These are phyloP conservation scores for Lithophane socia DNA, from an alignment of 2,888 invertebrate genomes.

Conservation along the genomic window DNA sequence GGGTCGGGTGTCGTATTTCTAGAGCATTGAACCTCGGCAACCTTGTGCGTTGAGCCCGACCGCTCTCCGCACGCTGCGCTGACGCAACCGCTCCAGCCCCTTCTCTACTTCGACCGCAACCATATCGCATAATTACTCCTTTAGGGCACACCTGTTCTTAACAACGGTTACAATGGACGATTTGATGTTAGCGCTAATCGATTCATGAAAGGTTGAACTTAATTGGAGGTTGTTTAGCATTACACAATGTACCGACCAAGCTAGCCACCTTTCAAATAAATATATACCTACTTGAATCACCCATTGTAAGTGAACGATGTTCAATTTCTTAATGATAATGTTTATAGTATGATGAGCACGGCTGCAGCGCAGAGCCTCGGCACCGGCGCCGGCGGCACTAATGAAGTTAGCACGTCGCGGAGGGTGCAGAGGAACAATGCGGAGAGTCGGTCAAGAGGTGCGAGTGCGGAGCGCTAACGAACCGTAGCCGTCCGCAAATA, in stretches of 20 bases:
- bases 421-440: slow-evolving; percentile 74
- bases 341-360: slow-evolving; percentile 32
- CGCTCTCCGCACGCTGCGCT: slow-evolving; percentile 88
- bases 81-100: slow-evolving; percentile 89
- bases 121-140: slow-evolving; percentile 88
- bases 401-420: slow-evolving; percentile 71
- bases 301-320: slow-evolving; percentile 58
- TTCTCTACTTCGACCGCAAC: slow-evolving; percentile 84
- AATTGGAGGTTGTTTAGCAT: slow-evolving; percentile 79
- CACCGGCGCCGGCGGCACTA: slow-evolving; percentile 55
- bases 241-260: slow-evolving; percentile 74
- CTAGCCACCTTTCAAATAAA: slow-evolving; percentile 64
- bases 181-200: slow-evolving; percentile 81
- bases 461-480: slow-evolving; percentile 80
- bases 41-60: slow-evolving; percentile 89
- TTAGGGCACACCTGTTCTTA: slow-evolving; percentile 87
- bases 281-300: slow-evolving; percentile 49
- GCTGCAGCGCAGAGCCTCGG: slow-evolving; percentile 28
- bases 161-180: slow-evolving; percentile 82
- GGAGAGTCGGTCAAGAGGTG: slow-evolving; percentile 73
- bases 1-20: slow-evolving; percentile 89
- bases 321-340: slow-evolving; percentile 46
- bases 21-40: slow-evolving; percentile 90
- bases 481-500: slow-evolving; percentile 83
- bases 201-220: slow-evolving; percentile 86